A percentile compares a stretch with the other conserved stretches of the same genome.
Evolutionary conservation across 2,888 invertebrate species (phyloP).

Genomic region (Himalopsyche japonica): DNA sequence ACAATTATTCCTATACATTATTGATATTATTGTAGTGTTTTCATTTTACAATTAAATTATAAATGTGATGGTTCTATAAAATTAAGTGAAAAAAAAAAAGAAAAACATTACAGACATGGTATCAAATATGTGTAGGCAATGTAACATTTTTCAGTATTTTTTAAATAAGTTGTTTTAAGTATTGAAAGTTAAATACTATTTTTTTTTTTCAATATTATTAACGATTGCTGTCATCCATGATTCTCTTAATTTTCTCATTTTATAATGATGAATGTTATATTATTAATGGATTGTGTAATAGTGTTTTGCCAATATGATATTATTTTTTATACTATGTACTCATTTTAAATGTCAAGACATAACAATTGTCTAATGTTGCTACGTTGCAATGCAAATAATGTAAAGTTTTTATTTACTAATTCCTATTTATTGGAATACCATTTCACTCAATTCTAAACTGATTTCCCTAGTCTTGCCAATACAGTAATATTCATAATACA

Average conservation of each 20-base stretch:
- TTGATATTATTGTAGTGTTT: not conserved
- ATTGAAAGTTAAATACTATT: not conserved
- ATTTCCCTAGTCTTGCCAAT: too few species aligned
- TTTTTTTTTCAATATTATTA: not conserved
- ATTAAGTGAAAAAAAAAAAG: not conserved
- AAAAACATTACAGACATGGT: not conserved
- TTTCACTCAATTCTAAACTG: too few species aligned
- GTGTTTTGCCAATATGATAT: not conserved
- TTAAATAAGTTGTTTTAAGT: not conserved
- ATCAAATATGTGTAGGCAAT: not conserved
- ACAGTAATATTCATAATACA: too few species aligned
- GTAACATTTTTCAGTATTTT: slow-evolving; percentile 1
- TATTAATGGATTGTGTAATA: not conserved
- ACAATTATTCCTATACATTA: not conserved
- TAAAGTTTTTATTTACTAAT: too few species aligned
- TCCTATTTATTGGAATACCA: too few species aligned
- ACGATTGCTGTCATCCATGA: not conserved
- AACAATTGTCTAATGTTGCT: not conserved
- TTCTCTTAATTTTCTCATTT: not conserved
- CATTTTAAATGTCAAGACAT: not conserved
- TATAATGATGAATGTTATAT: not conserved
- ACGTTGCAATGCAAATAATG: not conserved
- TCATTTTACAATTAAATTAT: not conserved
- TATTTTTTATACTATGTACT: not conserved
- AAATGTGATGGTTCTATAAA: not conserved